Evolutionary conservation across 2,888 invertebrate genomes (phyloP).

Genomic region (Lydus trimaculatus): DNA sequence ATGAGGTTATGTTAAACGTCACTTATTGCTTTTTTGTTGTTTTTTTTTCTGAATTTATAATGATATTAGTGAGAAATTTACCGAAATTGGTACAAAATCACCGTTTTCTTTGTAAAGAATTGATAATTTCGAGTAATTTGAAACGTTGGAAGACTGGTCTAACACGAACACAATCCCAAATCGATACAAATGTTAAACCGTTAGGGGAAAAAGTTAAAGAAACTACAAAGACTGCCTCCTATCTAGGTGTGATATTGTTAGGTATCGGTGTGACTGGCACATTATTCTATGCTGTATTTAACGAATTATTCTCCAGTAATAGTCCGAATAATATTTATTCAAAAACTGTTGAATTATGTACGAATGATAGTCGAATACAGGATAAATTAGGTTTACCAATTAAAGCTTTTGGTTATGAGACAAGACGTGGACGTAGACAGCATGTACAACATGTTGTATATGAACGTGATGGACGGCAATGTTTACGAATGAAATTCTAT

Average conservation of each 20-base stretch:
- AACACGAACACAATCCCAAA: conserved; percentile 37
- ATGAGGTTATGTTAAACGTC: conserved; percentile 11
- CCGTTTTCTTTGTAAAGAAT: background rate
- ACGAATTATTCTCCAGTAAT: conserved; percentile 86
- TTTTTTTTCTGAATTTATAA: background rate
- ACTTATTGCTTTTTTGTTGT: conserved; percentile 1
- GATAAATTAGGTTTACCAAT: conserved; percentile 91
- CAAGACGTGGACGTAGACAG: conserved; percentile 79
- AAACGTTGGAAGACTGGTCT: background rate
- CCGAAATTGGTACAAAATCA: background rate
- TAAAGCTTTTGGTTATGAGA: conserved; percentile 88
- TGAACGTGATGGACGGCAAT: conserved; percentile 76
- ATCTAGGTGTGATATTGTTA: conserved; percentile 80
- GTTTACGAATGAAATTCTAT: conserved; percentile 90
- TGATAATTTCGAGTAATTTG: background rate
- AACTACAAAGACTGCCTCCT: conserved; percentile 87
- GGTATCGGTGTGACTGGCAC: conserved; percentile 78
- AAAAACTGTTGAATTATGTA: conserved; percentile 77
- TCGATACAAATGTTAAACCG: conserved; percentile 67
- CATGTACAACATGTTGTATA: conserved; percentile 84
- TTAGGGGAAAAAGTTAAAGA: conserved; percentile 84
- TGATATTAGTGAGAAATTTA: background rate
- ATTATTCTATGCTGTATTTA: conserved; percentile 84
- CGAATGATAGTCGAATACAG: conserved; percentile 75
- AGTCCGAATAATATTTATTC: conserved; percentile 88